phyloP scores from a whole-genome alignment of 2,797 vertebrate species.

The Steatocranus sp. region DNA sequence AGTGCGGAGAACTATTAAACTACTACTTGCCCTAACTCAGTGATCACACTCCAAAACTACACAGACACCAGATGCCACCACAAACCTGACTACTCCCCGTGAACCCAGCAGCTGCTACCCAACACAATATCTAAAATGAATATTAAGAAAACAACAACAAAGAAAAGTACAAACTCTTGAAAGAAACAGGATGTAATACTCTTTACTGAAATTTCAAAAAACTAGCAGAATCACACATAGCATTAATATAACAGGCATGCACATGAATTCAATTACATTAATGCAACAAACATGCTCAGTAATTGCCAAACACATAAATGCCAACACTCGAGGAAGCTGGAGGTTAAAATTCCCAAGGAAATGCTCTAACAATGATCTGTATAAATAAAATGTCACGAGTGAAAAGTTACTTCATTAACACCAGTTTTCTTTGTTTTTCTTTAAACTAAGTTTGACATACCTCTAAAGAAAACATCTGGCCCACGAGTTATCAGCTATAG shows the following conservation, averaged over 20 bases:
- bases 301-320: background rate
- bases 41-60: background rate
- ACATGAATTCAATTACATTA: background rate
- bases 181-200: too few species aligned
- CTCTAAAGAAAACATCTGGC: background rate
- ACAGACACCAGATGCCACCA: background rate
- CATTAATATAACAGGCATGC: background rate
- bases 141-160: background rate
- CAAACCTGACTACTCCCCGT: background rate
- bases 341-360: background rate
- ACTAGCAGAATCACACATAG: background rate
- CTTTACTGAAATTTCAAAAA: background rate
- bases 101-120: background rate
- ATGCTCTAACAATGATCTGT: background rate
- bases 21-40: background rate
- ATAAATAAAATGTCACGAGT: background rate
- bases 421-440: background rate
- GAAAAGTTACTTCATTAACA: background rate
- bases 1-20: background rate
- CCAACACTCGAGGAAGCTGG: background rate
- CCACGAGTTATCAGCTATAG: background rate
- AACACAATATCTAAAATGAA: background rate
- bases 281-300: background rate
- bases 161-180: background rate
- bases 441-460: background rate